Evolutionary conservation across 2,113 vertebrate genomes (phyloP).

Genomic region (Daphoenositta chrysoptera): DNA sequence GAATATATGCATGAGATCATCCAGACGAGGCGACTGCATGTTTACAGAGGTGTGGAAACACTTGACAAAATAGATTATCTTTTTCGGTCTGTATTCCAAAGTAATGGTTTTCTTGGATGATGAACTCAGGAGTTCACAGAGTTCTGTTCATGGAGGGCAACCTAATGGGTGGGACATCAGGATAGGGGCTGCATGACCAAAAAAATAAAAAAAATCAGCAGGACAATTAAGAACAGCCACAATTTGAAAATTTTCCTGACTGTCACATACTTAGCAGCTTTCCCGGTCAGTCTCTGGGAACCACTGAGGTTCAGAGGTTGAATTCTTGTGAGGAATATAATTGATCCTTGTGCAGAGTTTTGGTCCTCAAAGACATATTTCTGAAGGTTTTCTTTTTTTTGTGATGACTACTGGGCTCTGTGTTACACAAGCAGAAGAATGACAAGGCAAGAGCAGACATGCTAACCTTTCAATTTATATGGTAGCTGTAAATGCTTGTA

Average conservation of each 20-base stretch:
- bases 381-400: neutral
- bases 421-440: neutral
- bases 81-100: slow-evolving; percentile 31
- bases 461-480: neutral
- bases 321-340: neutral
- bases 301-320: neutral
- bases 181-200: neutral
- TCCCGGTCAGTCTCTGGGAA: neutral
- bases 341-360: accelerated
- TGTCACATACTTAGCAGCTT: neutral
- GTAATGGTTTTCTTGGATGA: neutral
- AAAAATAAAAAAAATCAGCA: neutral
- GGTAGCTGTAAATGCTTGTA: neutral
- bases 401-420: neutral
- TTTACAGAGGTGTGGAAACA: slow-evolving; percentile 30
- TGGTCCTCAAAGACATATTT: neutral
- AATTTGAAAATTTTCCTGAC: neutral
- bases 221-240: neutral
- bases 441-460: slow-evolving; percentile 15
- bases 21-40: neutral
- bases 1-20: slow-evolving; percentile 26
- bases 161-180: neutral
- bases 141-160: neutral
- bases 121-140: neutral
- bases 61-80: slow-evolving; percentile 1